Evolutionary conservation across 2,888 invertebrate species (phyloP), one percentile per base, ranked within the genome.

Genomic region (Tachina grossa): DNA sequence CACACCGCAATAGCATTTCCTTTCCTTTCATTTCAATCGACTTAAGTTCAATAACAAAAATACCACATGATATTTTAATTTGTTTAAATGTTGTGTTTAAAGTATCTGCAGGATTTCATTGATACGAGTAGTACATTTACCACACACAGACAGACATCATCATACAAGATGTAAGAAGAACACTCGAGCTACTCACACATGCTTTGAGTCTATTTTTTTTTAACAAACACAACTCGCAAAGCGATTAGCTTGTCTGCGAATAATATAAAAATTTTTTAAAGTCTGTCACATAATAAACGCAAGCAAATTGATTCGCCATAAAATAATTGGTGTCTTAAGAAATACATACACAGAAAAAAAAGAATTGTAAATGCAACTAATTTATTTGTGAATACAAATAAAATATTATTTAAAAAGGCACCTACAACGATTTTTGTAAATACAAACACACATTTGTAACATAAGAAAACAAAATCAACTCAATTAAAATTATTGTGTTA

Each of bases 231-330:
- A n/a, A n/a, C n/a, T n/a, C n/a, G n/a, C n/a, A n/a, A n/a, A n/a
- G n/a, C n/a, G n/a, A n/a, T n/a, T n/a, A n/a, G n/a, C n/a, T n/a
- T n/a, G n/a, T n/a, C n/a, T n/a, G n/a, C 14, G 10, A 59, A 9
- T 22, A 45, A 45, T 45, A 31, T 31, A 31, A 31, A 31, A 59
- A 51, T 3, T 10, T 31, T 10, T 61, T 59, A 13, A 16, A 71
- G 11, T 71, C 45, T 55, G 22, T 41, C 69, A 51, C 69, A 75
- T 39, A 68, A 74, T 49, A 63, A 59, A 68, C 16, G 43, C 43
- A 49, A 81, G 78, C 82, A 82, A 85, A 85, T 85, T 85, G 85
- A 82, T 85, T 82, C 78, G 75, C 69, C 63, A 82, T 78, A 74
- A 85, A 82, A 82, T 85, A 85, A 82, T 85, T 82, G 82, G 43